Base-by-base conservation (phyloP, 2,113 vertebrate genomes). In the Origma solitaria region DNA sequence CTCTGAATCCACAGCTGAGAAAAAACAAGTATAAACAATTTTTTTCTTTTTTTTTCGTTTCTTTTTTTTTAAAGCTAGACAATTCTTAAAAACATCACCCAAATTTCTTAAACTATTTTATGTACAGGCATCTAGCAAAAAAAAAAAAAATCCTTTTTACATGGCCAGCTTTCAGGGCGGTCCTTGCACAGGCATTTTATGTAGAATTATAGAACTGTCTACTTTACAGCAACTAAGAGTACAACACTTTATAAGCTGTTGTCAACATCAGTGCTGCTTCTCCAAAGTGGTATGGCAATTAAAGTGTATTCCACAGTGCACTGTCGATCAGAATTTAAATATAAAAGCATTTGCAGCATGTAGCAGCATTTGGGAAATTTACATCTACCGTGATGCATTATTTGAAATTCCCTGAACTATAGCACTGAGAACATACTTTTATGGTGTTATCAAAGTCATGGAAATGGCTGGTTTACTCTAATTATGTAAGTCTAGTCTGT, bases 261-360 rank as follows among this genome's bases (percentile, higher is more conserved):
- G 24, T 37, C 45, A 45, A 15, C 19, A 42, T 13, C 33, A 77
- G 10, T 0, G 0, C 38, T 58, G 22, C 33, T 70, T 57, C 22
- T 75, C 35, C 20, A 66, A 28, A 79, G 42, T 5, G 57, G 4
- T 19, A 7, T 11, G 38, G 12, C 23, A 68, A 37, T 65, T 56
- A 40, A 25, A 68, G 7, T 11, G 28, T 50, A 14, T 82, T 62
- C 33, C 19, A 38, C 4, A 17, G 27, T 33, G 37, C 47, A 73
- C 3, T 3, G 6, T 20, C 5, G 35, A 28, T 4, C 71, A 5
- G 2, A 47, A 38, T 66, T 61, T 88, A 72, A 73, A 58, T 56
- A 69, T 8, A 51, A 72, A 71, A 65, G 7, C 31, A 60, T 60
- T 62, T 80, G 9, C 33, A 56, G 7, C 12, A 56, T 4, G 1